Evolutionary conservation across 1,140 invertebrate genomes (phyloP).

Genomic region (Aethina tumida): DNA sequence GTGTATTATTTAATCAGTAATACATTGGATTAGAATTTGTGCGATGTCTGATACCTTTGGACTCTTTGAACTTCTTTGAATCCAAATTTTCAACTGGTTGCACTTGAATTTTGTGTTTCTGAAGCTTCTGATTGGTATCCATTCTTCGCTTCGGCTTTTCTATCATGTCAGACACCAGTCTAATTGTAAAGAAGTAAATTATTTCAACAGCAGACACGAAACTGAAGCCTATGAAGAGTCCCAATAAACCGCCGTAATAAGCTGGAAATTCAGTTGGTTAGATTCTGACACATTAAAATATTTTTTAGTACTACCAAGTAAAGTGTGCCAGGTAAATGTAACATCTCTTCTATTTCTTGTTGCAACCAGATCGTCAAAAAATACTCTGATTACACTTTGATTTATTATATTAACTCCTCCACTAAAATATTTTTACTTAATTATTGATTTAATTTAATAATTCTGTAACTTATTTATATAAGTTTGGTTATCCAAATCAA

Average conservation of each 20-base stretch:
- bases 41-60: too few relatives aligned
- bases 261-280: constrained; percentile 37
- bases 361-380: constrained; percentile 48
- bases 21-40: too few relatives aligned
- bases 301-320: constrained; percentile 34
- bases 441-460: too few relatives aligned
- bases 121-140: too few relatives aligned
- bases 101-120: too few relatives aligned
- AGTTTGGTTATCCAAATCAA: too few relatives aligned
- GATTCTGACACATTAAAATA: not conserved
- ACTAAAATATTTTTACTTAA: too few relatives aligned
- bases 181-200: constrained; percentile 49
- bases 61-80: too few relatives aligned
- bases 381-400: constrained; percentile 48
- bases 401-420: constrained; percentile 39
- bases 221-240: constrained; percentile 56
- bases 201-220: constrained; percentile 57
- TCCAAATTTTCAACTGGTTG: too few relatives aligned
- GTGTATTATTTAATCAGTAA: too few relatives aligned
- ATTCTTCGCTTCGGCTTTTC: too few relatives aligned
- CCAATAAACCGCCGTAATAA: constrained; percentile 55
- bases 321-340: constrained; percentile 33
- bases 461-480: too few relatives aligned
- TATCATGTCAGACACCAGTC: constrained; percentile 23
- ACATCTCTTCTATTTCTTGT: constrained; percentile 48